Base-by-base conservation (phyloP, 2,888 invertebrate species). In the Microplitis manilae region DNA sequence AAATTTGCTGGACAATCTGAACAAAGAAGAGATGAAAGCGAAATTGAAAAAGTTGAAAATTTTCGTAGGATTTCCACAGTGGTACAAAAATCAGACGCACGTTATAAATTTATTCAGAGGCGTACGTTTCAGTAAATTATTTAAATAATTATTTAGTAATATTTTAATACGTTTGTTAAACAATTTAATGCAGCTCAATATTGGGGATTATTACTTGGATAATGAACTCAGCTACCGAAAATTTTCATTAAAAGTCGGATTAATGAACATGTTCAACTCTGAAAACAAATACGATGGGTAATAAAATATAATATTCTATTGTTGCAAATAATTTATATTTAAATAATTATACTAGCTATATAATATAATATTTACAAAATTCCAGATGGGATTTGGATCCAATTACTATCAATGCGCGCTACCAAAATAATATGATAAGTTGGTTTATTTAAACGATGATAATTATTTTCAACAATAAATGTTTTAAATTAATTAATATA, bases 21-120 rank as follows among this genome's bases (percentile, higher is more conserved):
- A 93, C 0, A 91, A 91, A 83, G 81, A 83, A 15, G 88, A 91
- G 6, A 92, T 93, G 0, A 88, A 90, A 69, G 89, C 91, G 61
- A 93, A 93, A 87, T 91, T 90, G 0, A 84, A 89, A 67, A 87
- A 89, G 7, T 92, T 92, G 88, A 88, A 89, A 72, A 90, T 91
- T 69, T 89, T 91, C 75, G 91, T 93, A 76, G 93, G 93, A 1
- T 93, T 91, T 83, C 93, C 93, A 2, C 91, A 92, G 75, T 93
- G 92, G 87, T 91, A 92, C 76, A 86, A 90, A 40, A 90, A 92
- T 83, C 86, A 90, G 40, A 86, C 87, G 13, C 87, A 90, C 75
- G 85, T 93, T 41, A 91, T 92, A 79, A 87, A 90, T 6, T 91
- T 91, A 82, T 92, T 93, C 82, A 86, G 88, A 77, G 90, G 90